A percentile compares a stretch with the other conserved stretches of the same genome.
These are phyloP conservation scores for Hypothenemus hampei DNA, from an alignment of 1,140 invertebrate genomes.

Conservation along the genomic window DNA sequence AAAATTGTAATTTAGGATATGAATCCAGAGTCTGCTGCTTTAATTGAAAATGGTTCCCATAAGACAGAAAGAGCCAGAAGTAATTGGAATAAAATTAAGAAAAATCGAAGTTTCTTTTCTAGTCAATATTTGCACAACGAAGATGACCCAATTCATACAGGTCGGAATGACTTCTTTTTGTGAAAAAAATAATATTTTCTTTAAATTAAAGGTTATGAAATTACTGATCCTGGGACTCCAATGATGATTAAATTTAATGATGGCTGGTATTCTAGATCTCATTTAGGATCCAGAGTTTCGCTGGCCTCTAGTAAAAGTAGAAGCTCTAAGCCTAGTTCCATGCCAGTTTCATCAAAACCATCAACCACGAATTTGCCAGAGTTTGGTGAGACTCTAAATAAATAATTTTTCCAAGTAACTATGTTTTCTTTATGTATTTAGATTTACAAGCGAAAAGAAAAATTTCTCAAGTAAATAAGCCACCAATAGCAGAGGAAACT, in stretches of 20 bases:
- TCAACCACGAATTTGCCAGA: constrained; percentile 33
- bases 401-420: too few species aligned
- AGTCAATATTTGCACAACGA: constrained; percentile 65
- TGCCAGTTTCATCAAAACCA: constrained; percentile 30
- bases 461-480: constrained; percentile 33
- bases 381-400: constrained; percentile 35
- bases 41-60: constrained; percentile 20
- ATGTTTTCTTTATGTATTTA: too few species aligned
- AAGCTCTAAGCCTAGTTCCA: constrained; percentile 31
- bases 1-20: constrained; percentile 15
- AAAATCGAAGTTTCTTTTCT: constrained; percentile 46
- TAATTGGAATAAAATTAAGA: constrained; percentile 17
- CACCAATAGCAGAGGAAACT: constrained; percentile 48
- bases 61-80: not conserved
- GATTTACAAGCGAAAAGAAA: constrained; percentile 20
- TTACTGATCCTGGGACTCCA: constrained; percentile 57
- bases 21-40: constrained; percentile 19
- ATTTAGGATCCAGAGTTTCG: constrained; percentile 46
- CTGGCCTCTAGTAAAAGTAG: constrained; percentile 41
- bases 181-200: constrained; percentile 21
- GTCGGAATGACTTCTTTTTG: not conserved
- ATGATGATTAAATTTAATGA: constrained; percentile 63
- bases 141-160: constrained; percentile 48
- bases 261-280: constrained; percentile 55
- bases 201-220: constrained; percentile 58